Conservation (phyloP, 1,140 invertebrate genomes). For the Luehdorfia chinensis region DNA sequence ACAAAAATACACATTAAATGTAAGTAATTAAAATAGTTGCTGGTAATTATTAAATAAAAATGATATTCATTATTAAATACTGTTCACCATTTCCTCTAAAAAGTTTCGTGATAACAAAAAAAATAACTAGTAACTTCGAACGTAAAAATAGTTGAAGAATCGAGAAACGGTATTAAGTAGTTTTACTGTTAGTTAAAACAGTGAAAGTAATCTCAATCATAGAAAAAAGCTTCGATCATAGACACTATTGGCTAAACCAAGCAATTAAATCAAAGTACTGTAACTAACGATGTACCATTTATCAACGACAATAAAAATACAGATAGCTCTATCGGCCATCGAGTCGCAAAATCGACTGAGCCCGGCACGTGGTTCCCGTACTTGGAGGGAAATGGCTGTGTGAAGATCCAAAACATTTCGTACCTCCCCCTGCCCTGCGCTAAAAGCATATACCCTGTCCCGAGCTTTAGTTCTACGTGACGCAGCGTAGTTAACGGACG, state of each 20-base stretch:
- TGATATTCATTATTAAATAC: too few relatives aligned
- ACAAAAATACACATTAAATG: too few relatives aligned
- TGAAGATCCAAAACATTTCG: conserved; percentile 62
- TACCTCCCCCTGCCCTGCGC: conserved; percentile 45
- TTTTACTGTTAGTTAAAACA: too few relatives aligned
- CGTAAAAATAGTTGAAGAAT: too few relatives aligned
- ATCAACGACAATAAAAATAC: conserved; percentile 56
- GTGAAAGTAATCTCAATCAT: too few relatives aligned
- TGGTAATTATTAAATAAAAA: too few relatives aligned
- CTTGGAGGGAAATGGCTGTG: conserved; percentile 42
- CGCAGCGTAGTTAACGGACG: conserved; percentile 35
- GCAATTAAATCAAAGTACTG: conserved; percentile 13
- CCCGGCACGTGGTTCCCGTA: conserved; percentile 55
- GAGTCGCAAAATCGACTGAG: conserved; percentile 58
- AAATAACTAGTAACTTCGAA: too few relatives aligned
- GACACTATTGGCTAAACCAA: neutral
- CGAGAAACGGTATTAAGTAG: too few relatives aligned
- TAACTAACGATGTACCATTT: conserved; percentile 24
- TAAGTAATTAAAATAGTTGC: too few relatives aligned
- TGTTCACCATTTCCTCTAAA: too few relatives aligned
- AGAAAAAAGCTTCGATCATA: too few relatives aligned
- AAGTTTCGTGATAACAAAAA: too few relatives aligned
- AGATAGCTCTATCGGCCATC: conserved; percentile 43
- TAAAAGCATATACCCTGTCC: conserved; percentile 37
- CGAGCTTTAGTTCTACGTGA: conserved; percentile 47